Base-by-base conservation (phyloP, 37 sponge, comb jelly and placozoan species). In the Beroe forskalii region DNA sequence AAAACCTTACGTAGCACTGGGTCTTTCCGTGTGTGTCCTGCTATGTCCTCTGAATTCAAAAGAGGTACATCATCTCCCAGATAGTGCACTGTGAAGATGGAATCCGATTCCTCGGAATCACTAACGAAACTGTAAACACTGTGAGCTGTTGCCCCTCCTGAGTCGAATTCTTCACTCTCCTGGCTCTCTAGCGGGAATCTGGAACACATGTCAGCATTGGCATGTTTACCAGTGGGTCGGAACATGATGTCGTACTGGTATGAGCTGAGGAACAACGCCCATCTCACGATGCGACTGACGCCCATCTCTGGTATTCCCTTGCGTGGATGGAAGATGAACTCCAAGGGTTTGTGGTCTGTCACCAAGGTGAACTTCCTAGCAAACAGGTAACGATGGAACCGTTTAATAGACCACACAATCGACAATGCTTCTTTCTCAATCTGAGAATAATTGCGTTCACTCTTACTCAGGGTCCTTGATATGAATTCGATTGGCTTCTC, bases 401-500 rank as follows among this genome's bases (percentile, higher is more conserved):
- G 14, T 64, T 64, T 64, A 4, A 64, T 23, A 30, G 66, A 8
- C 66, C 66, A 64, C 25, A 64, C 66, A 22, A 64, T 64, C 4
- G 30, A 4, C 14, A 64, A 22, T 8, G 66, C 66, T 64, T 64
- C 66, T 22, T 27, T 64, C 4, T 64, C 66, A 30, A 64, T 64
- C 66, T 64, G 66, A 8, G 30, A 30, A 23, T 64, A 64, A n/a
- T n/a, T n/a, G n/a, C n/a, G n/a, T n/a, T n/a, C n/a, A n/a, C n/a
- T n/a, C n/a, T n/a, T 93, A 94, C 0, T 92, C 27, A 94, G 62
- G 0, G 75, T 93, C 14, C 94, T 90, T 0, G 93, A 94, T 19
- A 93, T 93, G 61, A 67, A 92, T 8, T 94, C 92, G 0, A 94
- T 48, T 0, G 93, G 93, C 24, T 83, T 72, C n/a, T 92, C 93